Conservation (phyloP, 2,888 invertebrate species). For the Tetragonisca angustula region DNA sequence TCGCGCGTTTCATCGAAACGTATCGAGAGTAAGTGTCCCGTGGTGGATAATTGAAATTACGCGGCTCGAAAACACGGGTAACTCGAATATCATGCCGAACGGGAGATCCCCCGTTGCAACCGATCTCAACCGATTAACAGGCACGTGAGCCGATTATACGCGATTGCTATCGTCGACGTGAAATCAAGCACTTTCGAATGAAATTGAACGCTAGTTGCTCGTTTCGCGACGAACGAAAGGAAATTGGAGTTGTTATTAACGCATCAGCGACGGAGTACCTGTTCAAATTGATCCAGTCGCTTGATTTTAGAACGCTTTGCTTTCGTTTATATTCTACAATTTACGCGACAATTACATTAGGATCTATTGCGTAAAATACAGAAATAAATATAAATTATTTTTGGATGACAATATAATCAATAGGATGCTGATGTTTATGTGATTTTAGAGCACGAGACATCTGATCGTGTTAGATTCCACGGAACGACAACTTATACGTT, state of each 20-base stretch:
- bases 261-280: neutral
- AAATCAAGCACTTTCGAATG: neutral
- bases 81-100: constrained; percentile 1
- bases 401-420: neutral
- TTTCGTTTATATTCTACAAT: neutral
- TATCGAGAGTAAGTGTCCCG: constrained; percentile 1
- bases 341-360: neutral
- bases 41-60: constrained; percentile 26
- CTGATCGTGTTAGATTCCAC: too few relatives aligned
- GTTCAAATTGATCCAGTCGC: neutral
- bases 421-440: neutral
- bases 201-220: too few relatives aligned
- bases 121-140: constrained; percentile 18
- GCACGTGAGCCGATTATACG: constrained; percentile 6
- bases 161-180: neutral
- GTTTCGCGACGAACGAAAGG: neutral
- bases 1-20: constrained; percentile 19
- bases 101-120: neutral
- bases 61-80: neutral
- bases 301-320: neutral
- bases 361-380: neutral
- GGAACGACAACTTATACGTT: too few relatives aligned
- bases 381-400: neutral
- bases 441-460: too few relatives aligned
- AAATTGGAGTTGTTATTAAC: neutral